Evolutionary conservation across 1,140 invertebrate genomes (phyloP), one percentile per base, ranked within the genome.

Genomic region (Drosophila insularis): DNA sequence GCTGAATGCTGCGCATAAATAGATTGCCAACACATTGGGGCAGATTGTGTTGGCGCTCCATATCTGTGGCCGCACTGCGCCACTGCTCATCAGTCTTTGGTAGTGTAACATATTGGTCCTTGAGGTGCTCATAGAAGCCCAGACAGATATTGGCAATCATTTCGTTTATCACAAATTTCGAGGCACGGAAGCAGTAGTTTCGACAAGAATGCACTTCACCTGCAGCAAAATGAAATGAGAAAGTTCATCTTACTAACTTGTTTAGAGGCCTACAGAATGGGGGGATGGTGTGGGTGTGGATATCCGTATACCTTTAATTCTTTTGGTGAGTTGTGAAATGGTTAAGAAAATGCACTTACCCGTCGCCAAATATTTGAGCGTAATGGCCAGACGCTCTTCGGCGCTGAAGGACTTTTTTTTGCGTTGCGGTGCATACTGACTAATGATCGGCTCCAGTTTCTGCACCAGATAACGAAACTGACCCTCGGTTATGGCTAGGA

Each of bases 111-210:
- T 86, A 91, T 89, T 90, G 82, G 71, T 91, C 90, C 74, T 91
- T 90, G 60, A 91, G 89, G 77, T 82, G 79, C 80, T 90, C 87
- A 37, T 91, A 91, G 74, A 91, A 90, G 80, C 89, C 86, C 78
- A 89, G 73, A 81, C 90, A 91, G 73, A 91, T 91, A 78, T 91
- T 90, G 80, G 87, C 86, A 79, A 91, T 91, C 90, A 91, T 91
- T 86, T 85, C 89, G 75, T 90, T 80, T 86, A 91, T 91, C 81
- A 91, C 90, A 89, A 90, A 80, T 84, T 91, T 91, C 62, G 90
- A 91, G 81, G 90, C 90, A 86, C 89, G 90, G 84, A 91, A 91
- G 79, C 90, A 91, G 81, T 91, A 91, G 78, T 91, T 91, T 74
- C 90, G 87, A 84, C 90, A 91, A 63, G 90, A 91, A 81, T 91